Evolutionary conservation across 1,140 invertebrate genomes (phyloP), one percentile per base, ranked within the genome.

Genomic region (Gonioctena quinquepunctata): DNA sequence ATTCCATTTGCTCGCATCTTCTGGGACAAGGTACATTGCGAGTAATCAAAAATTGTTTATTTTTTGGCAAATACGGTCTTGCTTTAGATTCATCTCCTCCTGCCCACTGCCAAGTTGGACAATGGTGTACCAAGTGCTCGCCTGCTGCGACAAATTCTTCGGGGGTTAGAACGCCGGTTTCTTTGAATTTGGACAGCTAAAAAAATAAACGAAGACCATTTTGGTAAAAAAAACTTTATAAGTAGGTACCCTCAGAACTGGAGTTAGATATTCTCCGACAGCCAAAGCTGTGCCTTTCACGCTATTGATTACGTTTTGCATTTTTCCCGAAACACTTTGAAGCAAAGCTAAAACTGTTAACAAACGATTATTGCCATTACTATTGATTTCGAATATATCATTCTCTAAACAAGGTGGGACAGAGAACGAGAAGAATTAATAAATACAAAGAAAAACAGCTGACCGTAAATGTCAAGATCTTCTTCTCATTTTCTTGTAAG

Each of bases 71-170:
- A 86, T 98, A 98, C 3, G 92, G 84, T 81, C 96, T 93, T 11
- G 90, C 85, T 85, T 93, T 94, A 6, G 90, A 86, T 78, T 96
- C 92, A 82, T 99, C 96, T 0, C 96, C 96, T 21, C 90, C 88
- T 2, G 94, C 91, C 98, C 98, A 99, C 79, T 98, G 94, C 98
- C 98, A 99, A 1, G 98, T 99, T 0, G 98, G 98, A 84, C 97
- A 99, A 83, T 99, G 97, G 85, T 99, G 97, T 0, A 99, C 97
- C 19, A 99, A 84, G 83, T 99, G 97, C 84, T 99, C 98, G 3
- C 98, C 98, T 64, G 97, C 97, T 57, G 93, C 94, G 1, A 99
- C 91, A 90, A 99, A 99, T 85, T 99, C 93, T 80, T 95, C 93
- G 0, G 94, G 93, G n/a, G 98, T 99, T 7, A 99, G 84, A 0